A percentile compares a stretch with the other conserved stretches of the same genome.
Evolutionary conservation across 2,888 invertebrate species (phyloP).

Genomic region (Patella depressa): DNA sequence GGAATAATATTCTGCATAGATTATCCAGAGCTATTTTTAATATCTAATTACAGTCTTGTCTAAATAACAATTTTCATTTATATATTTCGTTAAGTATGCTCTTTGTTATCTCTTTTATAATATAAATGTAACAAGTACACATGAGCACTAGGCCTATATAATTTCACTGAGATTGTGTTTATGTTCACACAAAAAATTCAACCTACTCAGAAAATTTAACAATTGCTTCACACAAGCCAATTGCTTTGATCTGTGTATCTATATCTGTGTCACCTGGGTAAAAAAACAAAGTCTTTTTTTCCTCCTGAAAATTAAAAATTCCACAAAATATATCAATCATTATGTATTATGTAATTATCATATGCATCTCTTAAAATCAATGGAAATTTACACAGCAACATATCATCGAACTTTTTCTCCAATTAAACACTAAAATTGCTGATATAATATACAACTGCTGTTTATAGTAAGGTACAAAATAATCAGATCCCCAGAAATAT

Average conservation of each 20-base stretch:
- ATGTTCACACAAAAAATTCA: neutral
- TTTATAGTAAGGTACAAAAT: too few species aligned
- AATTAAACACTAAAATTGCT: too few species aligned
- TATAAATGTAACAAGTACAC: too few species aligned
- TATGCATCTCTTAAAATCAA: too few species aligned
- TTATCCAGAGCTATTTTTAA: neutral
- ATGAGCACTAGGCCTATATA: too few species aligned
- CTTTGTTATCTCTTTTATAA: too few species aligned
- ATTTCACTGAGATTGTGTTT: too few species aligned
- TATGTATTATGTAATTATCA: neutral
- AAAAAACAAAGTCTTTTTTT: constrained; percentile 89
- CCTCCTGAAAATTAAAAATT: constrained; percentile 78
- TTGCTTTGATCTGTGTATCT: constrained; percentile 88
- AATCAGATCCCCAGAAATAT: too few species aligned
- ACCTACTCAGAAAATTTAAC: constrained; percentile 93
- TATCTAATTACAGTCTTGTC: neutral
- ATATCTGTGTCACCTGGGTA: constrained; percentile 83
- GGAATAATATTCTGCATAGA: neutral
- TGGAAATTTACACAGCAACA: too few species aligned
- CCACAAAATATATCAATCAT: neutral
- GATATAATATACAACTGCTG: too few species aligned
- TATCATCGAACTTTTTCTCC: too few species aligned
- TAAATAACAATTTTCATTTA: neutral
- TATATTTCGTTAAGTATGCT: too few species aligned
- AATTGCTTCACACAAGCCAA: constrained; percentile 95